Evolutionary conservation across 2,888 invertebrate species (phyloP), one percentile per base, ranked within the genome.

Genomic region (Carterocephalus palaemon): DNA sequence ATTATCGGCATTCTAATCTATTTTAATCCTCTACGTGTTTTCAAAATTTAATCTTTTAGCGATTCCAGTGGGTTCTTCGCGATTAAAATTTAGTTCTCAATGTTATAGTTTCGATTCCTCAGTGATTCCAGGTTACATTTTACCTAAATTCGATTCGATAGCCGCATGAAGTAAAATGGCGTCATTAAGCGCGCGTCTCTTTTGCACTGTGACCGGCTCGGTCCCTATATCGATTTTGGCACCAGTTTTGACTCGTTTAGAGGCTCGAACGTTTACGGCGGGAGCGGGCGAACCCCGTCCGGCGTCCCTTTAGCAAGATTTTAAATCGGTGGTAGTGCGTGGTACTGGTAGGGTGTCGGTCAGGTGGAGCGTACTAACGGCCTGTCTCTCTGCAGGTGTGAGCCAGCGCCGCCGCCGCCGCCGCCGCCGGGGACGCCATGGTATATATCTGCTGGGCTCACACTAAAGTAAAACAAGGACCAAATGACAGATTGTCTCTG

Each of bases 351-450:
- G 39, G 51, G 48, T 40, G 47, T 46, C 59, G 66, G 72, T 81
- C 79, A 81, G 82, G 80, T 79, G 76, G 80, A 72, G 78, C 76
- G 76, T 72, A 86, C 85, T 88, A 88, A 88, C 85, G 78, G 78
- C 83, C 81, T 85, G 80, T 86, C 85, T 88, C 81, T 87, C 88
- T 87, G 86, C 88, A 88, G 88, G 75, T 85, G 86, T 84, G 86
- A 85, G 85, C 85, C 84, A 78, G 86, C 83, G 82, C 73, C 81
- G 87, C 84, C 78, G 87, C 83, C 70, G 79, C 78, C 61, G 81
- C 85, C 57, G 84, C 75, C 78, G 74, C 85, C 76, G 79, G 65
- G 77, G 77, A 79, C 81, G 77, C 67, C 80, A 86, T 83, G 86
- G 87, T 87, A 86, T 79, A 75, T 87, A 87, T 83, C 78, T 54